Conservation (phyloP, 1,140 invertebrate genomes). For the Drosophila busckii region DNA sequence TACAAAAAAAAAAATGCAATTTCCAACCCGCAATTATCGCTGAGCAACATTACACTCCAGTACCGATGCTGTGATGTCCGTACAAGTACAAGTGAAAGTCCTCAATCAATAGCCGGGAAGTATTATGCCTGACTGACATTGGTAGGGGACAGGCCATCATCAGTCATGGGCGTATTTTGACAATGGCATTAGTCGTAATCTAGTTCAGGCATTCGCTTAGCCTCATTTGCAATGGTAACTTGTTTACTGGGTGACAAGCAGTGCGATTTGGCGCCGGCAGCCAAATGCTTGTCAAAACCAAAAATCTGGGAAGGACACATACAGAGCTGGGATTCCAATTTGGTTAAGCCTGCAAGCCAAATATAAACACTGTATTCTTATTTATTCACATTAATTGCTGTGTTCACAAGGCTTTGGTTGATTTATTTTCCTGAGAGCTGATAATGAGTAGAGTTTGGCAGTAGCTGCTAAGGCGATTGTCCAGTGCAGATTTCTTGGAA, state of each 20-base stretch:
- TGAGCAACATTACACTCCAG: too few relatives aligned
- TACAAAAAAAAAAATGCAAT: too few relatives aligned
- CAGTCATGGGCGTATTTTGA: slow-evolving; percentile 71
- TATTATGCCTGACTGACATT: slow-evolving; percentile 35
- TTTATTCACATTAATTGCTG: too few relatives aligned
- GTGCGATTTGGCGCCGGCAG: slow-evolving; percentile 33
- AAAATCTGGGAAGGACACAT: slow-evolving; percentile 11
- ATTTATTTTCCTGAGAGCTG: neutral
- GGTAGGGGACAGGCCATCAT: slow-evolving; percentile 39
- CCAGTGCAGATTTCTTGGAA: neutral
- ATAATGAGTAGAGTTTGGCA: slow-evolving; percentile 42
- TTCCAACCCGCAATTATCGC: too few relatives aligned
- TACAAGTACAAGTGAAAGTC: too few relatives aligned
- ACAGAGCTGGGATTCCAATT: slow-evolving; percentile 3
- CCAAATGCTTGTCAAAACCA: slow-evolving; percentile 17
- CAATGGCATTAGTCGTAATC: slow-evolving; percentile 64
- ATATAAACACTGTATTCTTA: too few relatives aligned
- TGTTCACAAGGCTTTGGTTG: slow-evolving; percentile 2
- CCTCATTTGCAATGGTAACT: slow-evolving; percentile 66
- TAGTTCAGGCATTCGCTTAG: slow-evolving; percentile 11
- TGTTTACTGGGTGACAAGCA: slow-evolving; percentile 54
- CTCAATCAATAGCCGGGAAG: slow-evolving; percentile 54
- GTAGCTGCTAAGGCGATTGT: neutral
- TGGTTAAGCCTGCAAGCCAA: too few relatives aligned
- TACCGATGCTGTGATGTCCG: too few relatives aligned